These are phyloP conservation scores for Xanthorhoe designata DNA, from an alignment of 2,888 invertebrate species.

Conservation along the genomic window DNA sequence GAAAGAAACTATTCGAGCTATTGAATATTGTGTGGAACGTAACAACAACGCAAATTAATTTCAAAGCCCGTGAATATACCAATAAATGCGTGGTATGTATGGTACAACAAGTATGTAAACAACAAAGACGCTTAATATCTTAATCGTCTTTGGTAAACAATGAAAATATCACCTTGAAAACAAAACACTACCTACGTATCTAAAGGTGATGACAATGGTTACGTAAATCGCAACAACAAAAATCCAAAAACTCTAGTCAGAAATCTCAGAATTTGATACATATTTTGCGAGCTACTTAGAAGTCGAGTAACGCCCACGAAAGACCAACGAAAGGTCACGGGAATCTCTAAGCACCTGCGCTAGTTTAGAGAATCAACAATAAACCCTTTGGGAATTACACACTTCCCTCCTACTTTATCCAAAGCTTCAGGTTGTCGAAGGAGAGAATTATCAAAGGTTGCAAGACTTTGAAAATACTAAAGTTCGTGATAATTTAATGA, in stretches of 20 bases:
- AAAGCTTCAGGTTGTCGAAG: neutral
- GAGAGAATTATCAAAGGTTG: neutral
- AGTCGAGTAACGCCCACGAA: constrained; percentile 44
- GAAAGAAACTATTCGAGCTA: constrained; percentile 1
- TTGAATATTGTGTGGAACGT: neutral
- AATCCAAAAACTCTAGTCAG: constrained; percentile 11
- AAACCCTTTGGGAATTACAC: constrained; percentile 46
- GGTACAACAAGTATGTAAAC: neutral
- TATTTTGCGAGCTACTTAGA: constrained; percentile 13
- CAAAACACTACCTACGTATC: neutral
- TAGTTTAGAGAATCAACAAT: constrained; percentile 43
- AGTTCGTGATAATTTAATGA: neutral
- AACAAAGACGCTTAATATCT: no score
- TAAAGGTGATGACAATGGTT: neutral
- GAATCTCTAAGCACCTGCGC: constrained; percentile 51
- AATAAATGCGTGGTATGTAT: neutral
- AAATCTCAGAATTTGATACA: constrained; percentile 20
- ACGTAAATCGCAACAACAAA: neutral
- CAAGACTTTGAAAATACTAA: neutral
- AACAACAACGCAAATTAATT: neutral
- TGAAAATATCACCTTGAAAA: neutral
- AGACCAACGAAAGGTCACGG: constrained; percentile 52
- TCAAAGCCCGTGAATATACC: neutral
- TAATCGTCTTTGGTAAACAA: no score
- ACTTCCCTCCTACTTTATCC: constrained; percentile 38